Base-by-base conservation (phyloP, 2,113 vertebrate genomes). In the Saccopteryx bilineata region DNA sequence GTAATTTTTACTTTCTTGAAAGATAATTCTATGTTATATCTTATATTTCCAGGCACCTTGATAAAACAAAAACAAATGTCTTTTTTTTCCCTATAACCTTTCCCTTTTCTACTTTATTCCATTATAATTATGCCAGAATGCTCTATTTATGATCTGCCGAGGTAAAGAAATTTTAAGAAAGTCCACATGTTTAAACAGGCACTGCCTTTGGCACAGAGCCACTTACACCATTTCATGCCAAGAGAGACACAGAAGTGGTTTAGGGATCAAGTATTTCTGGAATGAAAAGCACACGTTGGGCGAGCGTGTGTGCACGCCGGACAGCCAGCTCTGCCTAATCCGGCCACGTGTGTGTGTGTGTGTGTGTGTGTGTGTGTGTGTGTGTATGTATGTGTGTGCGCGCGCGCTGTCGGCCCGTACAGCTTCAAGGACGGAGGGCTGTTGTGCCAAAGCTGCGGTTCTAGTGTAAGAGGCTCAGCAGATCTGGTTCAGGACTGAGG, bases 241-340 rank as follows among this genome's bases (percentile, higher is more conserved):
- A 31, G 87, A 48, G 90, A 87, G 81, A 84, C 94, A n/a, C 3
- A 96, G 87, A 87, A 81, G 91, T 54, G 75, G 88, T 33, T 96
- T 69, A 78, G 87, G 93, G 74, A 48, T 58, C 13, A 96, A 75
- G 91, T 87, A 91, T 97, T 95, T 97, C 71, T 96, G 97, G 97
- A 97, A 96, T 94, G 93, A 88, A 89, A 68, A 28, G 68, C 96
- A 15, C 72, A 79, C 79, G 26, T 90, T 84, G 90, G 46, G 79
- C 58, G 65, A 68, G 90, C 48, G 76, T 93, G 75, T 88, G 81
- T 97, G 90, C 31, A 72, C 82, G 60, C 74, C 84, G 65, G 39
- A 39, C 69, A 87, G 52, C 68, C 28, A 1, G 18, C 87, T 23
- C 8, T 0, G 86, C 86, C 96, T 97, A 97, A 95, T 92, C 84